A percentile compares a stretch with the other conserved stretches of the same genome.
Conservation (phyloP, 2,797 vertebrate genomes). For the Takifugu ocellatus region DNA sequence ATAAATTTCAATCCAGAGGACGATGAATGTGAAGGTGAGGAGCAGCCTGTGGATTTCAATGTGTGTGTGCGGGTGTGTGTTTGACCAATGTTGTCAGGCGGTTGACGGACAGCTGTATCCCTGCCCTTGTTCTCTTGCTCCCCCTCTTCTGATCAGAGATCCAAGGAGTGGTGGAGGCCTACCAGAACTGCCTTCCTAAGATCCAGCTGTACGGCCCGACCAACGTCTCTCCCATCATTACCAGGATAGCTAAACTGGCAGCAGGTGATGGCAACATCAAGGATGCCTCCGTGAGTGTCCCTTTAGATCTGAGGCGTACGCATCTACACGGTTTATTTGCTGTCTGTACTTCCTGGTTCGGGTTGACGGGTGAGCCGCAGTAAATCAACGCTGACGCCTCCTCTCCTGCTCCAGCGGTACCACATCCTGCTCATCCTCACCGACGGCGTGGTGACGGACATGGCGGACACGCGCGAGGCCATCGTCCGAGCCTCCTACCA, state of each 20-base stretch:
- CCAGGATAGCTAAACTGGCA: slow-evolving; percentile 85
- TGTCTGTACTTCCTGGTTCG: slow-evolving; percentile 5
- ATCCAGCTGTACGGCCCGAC: slow-evolving; percentile 96
- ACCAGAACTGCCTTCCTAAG: slow-evolving; percentile 93
- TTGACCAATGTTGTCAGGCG: not conserved
- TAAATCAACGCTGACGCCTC: slow-evolving; percentile 31
- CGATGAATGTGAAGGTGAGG: slow-evolving; percentile 92
- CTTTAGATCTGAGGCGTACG: not conserved
- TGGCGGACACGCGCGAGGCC: slow-evolving; percentile 91
- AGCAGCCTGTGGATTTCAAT: not conserved
- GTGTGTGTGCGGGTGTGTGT: no score
- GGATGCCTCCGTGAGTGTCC: slow-evolving; percentile 85
- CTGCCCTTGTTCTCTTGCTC: slow-evolving; percentile 13
- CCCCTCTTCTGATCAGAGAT: slow-evolving; percentile 75
- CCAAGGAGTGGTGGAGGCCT: slow-evolving; percentile 94
- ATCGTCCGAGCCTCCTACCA: slow-evolving; percentile 90
- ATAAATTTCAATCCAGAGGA: slow-evolving; percentile 95
- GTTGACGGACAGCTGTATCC: not conserved
- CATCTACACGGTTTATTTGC: no score
- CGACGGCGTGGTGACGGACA: slow-evolving; percentile 91
- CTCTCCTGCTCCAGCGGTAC: slow-evolving; percentile 79
- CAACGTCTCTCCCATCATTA: slow-evolving; percentile 94
- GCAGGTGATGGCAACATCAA: slow-evolving; percentile 84
- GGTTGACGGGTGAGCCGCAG: slow-evolving; percentile 38
- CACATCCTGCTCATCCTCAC: slow-evolving; percentile 94